Conservation (phyloP, 1,140 invertebrate species). For the Triops longicaudatus region DNA sequence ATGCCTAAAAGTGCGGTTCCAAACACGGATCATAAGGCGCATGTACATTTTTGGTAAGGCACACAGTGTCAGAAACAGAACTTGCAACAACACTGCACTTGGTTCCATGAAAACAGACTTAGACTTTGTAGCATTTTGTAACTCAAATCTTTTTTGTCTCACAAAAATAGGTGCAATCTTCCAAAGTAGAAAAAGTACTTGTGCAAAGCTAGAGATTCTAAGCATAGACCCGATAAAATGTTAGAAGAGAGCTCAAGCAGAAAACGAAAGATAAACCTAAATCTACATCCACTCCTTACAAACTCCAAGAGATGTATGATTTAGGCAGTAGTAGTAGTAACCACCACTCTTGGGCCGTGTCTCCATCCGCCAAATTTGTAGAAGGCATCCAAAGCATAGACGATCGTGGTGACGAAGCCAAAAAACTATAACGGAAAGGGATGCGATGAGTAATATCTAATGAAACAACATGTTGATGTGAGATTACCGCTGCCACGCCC, state of each 20-base stretch:
- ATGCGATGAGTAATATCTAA: neutral
- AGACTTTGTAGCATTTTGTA: neutral
- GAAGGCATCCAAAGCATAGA: constrained; percentile 17
- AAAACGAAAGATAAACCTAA: neutral
- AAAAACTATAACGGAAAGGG: constrained; percentile 20
- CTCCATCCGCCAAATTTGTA: constrained; percentile 8
- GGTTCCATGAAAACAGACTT: neutral
- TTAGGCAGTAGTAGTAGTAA: constrained; percentile 3
- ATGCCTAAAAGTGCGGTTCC: neutral
- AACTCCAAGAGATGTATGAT: neutral
- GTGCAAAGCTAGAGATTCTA: neutral
- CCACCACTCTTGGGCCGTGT: neutral
- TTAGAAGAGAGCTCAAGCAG: neutral
- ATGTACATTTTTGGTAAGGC: neutral
- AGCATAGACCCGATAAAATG: neutral
- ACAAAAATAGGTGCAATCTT: neutral
- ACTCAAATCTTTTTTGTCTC: neutral
- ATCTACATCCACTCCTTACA: neutral
- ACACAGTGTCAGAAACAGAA: neutral
- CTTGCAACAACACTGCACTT: neutral
- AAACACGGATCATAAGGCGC: neutral
- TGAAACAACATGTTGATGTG: neutral
- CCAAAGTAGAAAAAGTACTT: neutral
- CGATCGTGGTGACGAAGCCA: constrained; percentile 18
- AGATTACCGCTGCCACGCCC: constrained; percentile 21